These are phyloP conservation scores for Kryptolebias marmoratus DNA, from an alignment of 2,113 vertebrate species.

Conservation along the genomic window DNA sequence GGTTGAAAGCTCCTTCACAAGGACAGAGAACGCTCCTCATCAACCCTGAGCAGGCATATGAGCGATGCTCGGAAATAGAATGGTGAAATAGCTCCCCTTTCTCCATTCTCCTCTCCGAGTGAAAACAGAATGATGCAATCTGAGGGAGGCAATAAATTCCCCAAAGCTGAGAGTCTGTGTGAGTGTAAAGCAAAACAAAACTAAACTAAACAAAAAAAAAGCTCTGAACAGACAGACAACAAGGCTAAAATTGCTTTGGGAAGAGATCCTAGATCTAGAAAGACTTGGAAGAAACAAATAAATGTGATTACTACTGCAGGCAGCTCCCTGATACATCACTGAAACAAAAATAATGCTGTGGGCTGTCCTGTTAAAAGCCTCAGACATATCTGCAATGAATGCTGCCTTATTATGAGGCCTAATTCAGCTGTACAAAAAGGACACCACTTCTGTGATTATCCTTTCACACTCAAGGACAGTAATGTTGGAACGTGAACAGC, in stretches of 20 bases:
- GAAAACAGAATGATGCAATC: slow-evolving; percentile 57
- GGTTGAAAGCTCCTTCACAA: slow-evolving; percentile 65
- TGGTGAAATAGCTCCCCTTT: slow-evolving; percentile 33
- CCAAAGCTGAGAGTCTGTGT: slow-evolving; percentile 10
- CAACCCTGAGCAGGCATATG: slow-evolving; percentile 20
- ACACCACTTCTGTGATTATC: slow-evolving; percentile 9
- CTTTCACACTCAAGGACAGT: slow-evolving; percentile 18
- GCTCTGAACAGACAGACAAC: slow-evolving; percentile 33
- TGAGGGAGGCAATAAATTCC: slow-evolving; percentile 39
- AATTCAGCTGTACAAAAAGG: slow-evolving; percentile 34
- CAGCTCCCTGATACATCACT: slow-evolving; percentile 1
- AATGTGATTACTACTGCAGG: slow-evolving; percentile 3
- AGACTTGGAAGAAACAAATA: background rate
- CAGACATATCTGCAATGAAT: slow-evolving; percentile 29
- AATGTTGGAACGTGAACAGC: slow-evolving; percentile 6
- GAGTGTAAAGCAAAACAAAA: slow-evolving; percentile 42
- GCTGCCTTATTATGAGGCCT: slow-evolving; percentile 33
- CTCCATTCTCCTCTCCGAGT: slow-evolving; percentile 24
- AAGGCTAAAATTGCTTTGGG: slow-evolving; percentile 9
- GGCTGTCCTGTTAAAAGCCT: slow-evolving; percentile 17
- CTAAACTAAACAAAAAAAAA: slow-evolving; percentile 10
- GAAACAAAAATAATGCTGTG: slow-evolving; percentile 18
- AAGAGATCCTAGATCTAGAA: background rate
- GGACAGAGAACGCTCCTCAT: slow-evolving; percentile 55
- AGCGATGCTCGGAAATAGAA: slow-evolving; percentile 40